phyloP scores from a whole-genome alignment of 1,140 invertebrate genomes.

The Drosophila sechellia region DNA sequence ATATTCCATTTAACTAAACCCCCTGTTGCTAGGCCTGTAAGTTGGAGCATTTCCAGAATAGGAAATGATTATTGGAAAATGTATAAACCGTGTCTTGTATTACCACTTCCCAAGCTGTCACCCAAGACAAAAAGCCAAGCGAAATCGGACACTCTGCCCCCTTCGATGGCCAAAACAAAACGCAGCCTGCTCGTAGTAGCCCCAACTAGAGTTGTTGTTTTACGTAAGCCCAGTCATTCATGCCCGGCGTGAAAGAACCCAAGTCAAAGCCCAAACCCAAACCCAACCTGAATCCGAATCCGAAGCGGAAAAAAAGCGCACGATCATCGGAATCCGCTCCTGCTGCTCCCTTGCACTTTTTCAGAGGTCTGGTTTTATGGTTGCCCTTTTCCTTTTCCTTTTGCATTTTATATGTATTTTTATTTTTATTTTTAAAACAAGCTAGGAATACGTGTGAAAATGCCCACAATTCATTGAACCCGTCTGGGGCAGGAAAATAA shows the following conservation, averaged over 20 bases:
- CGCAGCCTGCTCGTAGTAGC: background rate
- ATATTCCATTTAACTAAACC: too few species aligned
- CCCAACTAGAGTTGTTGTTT: slow-evolving; percentile 3
- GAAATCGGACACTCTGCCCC: slow-evolving; percentile 18
- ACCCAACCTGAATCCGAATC: too few species aligned
- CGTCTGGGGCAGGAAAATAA: slow-evolving; percentile 14
- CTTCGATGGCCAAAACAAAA: slow-evolving; percentile 3
- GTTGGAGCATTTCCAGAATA: too few species aligned
- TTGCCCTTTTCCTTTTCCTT: slow-evolving; percentile 10
- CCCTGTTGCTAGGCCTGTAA: too few species aligned
- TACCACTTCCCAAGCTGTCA: slow-evolving; percentile 19
- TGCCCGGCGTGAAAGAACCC: slow-evolving; percentile 58
- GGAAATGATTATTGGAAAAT: too few species aligned
- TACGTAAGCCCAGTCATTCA: slow-evolving; percentile 62
- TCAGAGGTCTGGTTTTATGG: background rate
- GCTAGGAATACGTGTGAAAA: slow-evolving; percentile 65
- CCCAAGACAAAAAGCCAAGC: background rate
- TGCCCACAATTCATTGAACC: slow-evolving; percentile 69
- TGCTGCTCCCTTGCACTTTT: background rate
- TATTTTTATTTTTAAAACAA: background rate
- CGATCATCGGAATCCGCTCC: slow-evolving; percentile 16
- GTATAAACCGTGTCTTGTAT: background rate
- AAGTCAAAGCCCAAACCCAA: too few species aligned
- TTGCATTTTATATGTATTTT: too few species aligned
- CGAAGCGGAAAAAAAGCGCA: slow-evolving; percentile 11